Conservation (phyloP, 2,888 invertebrate genomes). For the Dynastes tityus region DNA sequence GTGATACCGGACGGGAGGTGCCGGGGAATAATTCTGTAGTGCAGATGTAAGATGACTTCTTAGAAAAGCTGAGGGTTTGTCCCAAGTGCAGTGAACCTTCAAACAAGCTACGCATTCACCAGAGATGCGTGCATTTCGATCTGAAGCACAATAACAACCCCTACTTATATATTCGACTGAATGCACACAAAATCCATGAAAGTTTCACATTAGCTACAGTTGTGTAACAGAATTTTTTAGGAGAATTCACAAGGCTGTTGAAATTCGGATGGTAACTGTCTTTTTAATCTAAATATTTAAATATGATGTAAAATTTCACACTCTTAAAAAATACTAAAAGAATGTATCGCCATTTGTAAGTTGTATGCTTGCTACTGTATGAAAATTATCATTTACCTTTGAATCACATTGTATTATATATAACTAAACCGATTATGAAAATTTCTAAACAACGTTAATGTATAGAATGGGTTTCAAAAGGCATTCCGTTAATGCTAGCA, state of each 20-base stretch:
- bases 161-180: conserved; percentile 46
- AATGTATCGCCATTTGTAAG: no score
- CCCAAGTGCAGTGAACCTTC: conserved; percentile 59
- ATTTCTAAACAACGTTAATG: no score
- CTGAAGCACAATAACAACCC: conserved; percentile 55
- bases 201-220: conserved; percentile 30
- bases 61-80: conserved; percentile 57
- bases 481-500: no score
- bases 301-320: no score
- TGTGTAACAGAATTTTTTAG: conserved; percentile 12
- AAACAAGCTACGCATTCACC: conserved; percentile 57
- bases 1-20: conserved; percentile 46
- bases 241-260: not conserved
- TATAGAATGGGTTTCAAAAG: no score
- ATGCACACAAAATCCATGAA: conserved; percentile 42
- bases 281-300: no score
- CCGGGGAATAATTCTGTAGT: conserved; percentile 49
- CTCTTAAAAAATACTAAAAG: no score
- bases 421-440: no score
- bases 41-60: conserved; percentile 61
- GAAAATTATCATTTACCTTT: no score
- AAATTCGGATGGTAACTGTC: no score
- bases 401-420: no score
- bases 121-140: conserved; percentile 55
- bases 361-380: no score